phyloP scores from a whole-genome alignment of 2,797 vertebrate genomes.

The Rhabdomys pumilio region DNA sequence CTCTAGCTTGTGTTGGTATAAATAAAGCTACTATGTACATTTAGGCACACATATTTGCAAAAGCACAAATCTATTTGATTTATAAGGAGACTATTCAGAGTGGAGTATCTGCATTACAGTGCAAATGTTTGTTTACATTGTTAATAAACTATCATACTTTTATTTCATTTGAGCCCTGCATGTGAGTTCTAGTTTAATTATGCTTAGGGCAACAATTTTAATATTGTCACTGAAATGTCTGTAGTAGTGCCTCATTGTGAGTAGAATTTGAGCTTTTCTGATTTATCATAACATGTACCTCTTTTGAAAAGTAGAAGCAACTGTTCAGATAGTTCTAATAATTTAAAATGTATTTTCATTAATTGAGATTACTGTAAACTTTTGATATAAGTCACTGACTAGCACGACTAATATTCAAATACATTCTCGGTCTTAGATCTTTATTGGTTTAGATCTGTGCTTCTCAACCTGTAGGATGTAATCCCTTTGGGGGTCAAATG shows the following conservation, averaged over 20 bases:
- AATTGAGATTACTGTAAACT: not conserved
- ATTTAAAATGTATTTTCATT: slow-evolving; percentile 28
- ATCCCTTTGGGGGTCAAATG: not conserved
- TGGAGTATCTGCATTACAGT: not conserved
- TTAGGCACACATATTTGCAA: not conserved
- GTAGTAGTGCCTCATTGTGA: not conserved
- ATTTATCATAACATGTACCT: not conserved
- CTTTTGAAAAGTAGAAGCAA: not conserved
- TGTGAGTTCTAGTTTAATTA: not conserved
- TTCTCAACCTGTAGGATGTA: not conserved
- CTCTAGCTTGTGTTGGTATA: not conserved
- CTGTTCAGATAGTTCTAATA: not conserved
- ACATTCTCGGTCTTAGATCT: not conserved
- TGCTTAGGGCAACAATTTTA: not conserved
- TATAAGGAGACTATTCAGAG: not conserved
- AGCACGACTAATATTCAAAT: not conserved
- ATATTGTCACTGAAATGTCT: not conserved
- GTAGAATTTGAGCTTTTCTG: not conserved
- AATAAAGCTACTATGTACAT: not conserved
- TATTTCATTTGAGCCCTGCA: not conserved
- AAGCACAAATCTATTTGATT: not conserved
- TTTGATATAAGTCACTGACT: not conserved
- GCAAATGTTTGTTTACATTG: not conserved
- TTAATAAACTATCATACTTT: not conserved
- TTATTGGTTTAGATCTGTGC: not conserved